phyloP scores from a whole-genome alignment of 1,140 invertebrate genomes.

The Eueides isabella region DNA sequence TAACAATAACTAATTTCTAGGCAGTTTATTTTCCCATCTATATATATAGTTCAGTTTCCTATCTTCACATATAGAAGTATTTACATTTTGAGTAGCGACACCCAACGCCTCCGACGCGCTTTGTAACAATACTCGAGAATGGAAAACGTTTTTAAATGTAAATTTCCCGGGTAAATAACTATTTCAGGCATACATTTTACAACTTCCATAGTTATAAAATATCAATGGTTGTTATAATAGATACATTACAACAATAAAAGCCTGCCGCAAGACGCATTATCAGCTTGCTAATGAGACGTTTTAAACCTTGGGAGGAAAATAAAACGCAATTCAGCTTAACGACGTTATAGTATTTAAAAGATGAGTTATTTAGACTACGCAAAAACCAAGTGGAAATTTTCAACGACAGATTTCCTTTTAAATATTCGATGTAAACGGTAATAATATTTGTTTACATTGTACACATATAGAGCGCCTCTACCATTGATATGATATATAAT shows the following conservation, averaged over 20 bases:
- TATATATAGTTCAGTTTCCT: too few relatives aligned
- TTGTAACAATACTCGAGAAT: too few relatives aligned
- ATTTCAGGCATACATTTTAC: not conserved
- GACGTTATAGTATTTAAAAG: not conserved
- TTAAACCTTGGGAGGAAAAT: constrained; percentile 20
- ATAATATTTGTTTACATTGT: too few relatives aligned
- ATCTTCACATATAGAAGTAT: too few relatives aligned
- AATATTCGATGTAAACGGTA: not conserved
- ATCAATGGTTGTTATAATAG: not conserved
- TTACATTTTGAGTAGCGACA: not conserved
- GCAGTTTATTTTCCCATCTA: too few relatives aligned
- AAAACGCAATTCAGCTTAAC: constrained; percentile 4
- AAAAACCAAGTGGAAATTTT: not conserved
- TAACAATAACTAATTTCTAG: too few relatives aligned
- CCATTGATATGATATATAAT: not conserved
- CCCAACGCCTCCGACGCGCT: not conserved
- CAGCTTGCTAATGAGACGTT: constrained; percentile 8
- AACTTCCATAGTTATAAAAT: not conserved
- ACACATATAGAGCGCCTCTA: not conserved
- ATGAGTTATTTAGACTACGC: not conserved
- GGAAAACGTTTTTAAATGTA: too few relatives aligned
- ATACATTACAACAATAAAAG: not conserved
- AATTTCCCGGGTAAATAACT: too few relatives aligned
- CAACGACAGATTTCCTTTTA: not conserved
- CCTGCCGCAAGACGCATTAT: constrained; percentile 8